Base-by-base conservation (phyloP, 2,797 vertebrate species). In the Falco novaeseelandiae region DNA sequence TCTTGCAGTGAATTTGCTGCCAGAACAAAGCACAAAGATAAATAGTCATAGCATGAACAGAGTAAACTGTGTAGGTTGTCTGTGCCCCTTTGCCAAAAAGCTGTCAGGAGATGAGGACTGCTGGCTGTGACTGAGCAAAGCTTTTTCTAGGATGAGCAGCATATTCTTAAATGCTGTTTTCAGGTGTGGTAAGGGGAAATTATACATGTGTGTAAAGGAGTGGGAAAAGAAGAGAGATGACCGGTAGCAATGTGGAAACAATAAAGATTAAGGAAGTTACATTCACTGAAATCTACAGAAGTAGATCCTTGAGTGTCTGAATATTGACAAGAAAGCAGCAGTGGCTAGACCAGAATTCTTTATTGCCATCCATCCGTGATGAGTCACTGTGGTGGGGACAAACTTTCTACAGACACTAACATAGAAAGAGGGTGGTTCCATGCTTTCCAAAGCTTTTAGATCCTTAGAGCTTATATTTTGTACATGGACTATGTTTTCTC, bases 81-180 rank as follows among this genome's bases (percentile, higher is more conserved):
- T 17, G 2, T 78, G 10, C 17, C 58, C 26, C 19, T 62, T 91
- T 88, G 80, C 92, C 93, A 90, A 55, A 90, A 89, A 74, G 30
- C 66, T 96, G 92, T 94, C 88, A 84, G 66, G 44, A 82, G 62
- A 65, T 83, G 76, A 85, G 44, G 44, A 65, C 57, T 8, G 6
- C 80, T 90, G 83, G 72, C 80, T 90, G 69, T 90, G 86, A 83
- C 36, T 86, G 69, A 90, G 42, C 27, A 74, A 91, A 80, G 58
- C 62, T 90, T 91, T n/a, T 87, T 83, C 48, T 86, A 42, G 80
- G 17, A 72, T 92, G 26, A 59, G 40, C 61, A 51, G 46, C 10
- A 3, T 72, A 26, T 51, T 72, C 66, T 90, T 54, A 79, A 72
- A 72, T 58, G 32, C 59, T 69, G 21, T 67, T 90, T 87, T 69